Percentiles rank a stretch among this genome's conserved stretches.
Conservation (phyloP, 2,113 vertebrate genomes). For the Archocentrus centrarchus region DNA sequence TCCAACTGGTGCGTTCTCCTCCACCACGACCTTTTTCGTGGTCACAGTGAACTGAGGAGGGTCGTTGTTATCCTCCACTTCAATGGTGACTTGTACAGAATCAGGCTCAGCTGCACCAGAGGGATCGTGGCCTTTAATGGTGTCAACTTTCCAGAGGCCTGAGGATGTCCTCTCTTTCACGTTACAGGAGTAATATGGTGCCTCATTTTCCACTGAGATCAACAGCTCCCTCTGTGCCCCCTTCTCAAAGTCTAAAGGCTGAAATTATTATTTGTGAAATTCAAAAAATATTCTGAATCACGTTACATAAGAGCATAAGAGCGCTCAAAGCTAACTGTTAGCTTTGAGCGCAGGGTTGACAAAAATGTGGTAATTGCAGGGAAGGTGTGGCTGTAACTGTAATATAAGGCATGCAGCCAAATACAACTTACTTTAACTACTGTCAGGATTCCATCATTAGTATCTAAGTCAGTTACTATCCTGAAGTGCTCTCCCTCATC, state of each 20-base stretch:
- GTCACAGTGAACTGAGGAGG: slow-evolving; percentile 34
- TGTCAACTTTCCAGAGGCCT: slow-evolving; percentile 61
- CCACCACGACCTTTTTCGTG: background rate
- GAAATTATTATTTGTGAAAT: fast-evolving
- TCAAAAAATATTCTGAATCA: fast-evolving
- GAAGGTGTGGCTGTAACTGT: background rate
- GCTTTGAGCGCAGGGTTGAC: background rate
- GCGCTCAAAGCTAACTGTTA: too few species aligned
- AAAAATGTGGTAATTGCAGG: background rate
- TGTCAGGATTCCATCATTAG: slow-evolving; percentile 74
- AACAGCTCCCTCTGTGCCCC: slow-evolving; percentile 22
- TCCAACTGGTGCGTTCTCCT: slow-evolving; percentile 53
- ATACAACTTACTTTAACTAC: slow-evolving; percentile 46
- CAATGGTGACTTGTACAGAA: slow-evolving; percentile 34
- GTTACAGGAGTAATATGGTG: slow-evolving; percentile 44
- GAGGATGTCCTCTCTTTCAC: slow-evolving; percentile 35
- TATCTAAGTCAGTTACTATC: slow-evolving; percentile 63
- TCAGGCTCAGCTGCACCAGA: background rate
- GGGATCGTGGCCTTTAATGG: background rate
- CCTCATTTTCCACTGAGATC: slow-evolving; percentile 62
- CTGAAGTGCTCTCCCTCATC: slow-evolving; percentile 31
- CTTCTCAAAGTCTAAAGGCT: slow-evolving; percentile 66
- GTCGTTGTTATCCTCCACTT: slow-evolving; percentile 57
- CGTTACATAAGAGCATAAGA: fast-evolving
- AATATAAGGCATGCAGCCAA: slow-evolving; percentile 4